These are phyloP conservation scores for Lanistes nyassanus DNA, from an alignment of 1,140 invertebrate genomes.

Conservation along the genomic window DNA sequence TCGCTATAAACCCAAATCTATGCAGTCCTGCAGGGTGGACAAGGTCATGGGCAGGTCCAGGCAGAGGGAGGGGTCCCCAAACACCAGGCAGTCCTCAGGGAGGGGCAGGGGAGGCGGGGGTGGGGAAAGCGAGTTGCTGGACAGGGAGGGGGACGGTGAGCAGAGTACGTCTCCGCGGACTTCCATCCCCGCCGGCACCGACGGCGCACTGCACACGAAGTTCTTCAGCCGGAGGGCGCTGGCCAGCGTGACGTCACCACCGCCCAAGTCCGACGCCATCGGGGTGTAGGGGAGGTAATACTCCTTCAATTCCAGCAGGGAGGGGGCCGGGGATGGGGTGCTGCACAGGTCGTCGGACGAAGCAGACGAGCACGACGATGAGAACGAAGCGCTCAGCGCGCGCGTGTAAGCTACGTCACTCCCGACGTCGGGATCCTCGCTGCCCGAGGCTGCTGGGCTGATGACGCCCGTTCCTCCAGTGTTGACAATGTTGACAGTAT, in stretches of 20 bases:
- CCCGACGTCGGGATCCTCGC: slow-evolving; percentile 11
- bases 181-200: slow-evolving; percentile 4
- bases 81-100: slow-evolving; percentile 15
- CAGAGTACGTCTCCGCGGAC: background rate
- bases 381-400: background rate
- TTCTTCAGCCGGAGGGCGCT: background rate
- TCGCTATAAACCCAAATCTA: slow-evolving; percentile 14
- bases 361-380: no score
- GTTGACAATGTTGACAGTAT: background rate
- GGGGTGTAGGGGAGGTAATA: background rate
- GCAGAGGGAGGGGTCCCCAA: background rate
- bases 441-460: background rate
- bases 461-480: background rate
- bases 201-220: no score
- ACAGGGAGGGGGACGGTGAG: slow-evolving; percentile 12
- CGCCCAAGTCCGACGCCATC: background rate
- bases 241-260: background rate
- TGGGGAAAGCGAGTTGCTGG: background rate
- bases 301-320: slow-evolving; percentile 7
- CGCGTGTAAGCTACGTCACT: slow-evolving; percentile 4
- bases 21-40: background rate
- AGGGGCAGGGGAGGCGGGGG: slow-evolving; percentile 12
- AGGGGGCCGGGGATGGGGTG: slow-evolving; percentile 3
- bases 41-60: slow-evolving; percentile 9
- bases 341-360: slow-evolving; percentile 17